Conservation (phyloP, 2,113 vertebrate species). For the Etheostoma cragini region DNA sequence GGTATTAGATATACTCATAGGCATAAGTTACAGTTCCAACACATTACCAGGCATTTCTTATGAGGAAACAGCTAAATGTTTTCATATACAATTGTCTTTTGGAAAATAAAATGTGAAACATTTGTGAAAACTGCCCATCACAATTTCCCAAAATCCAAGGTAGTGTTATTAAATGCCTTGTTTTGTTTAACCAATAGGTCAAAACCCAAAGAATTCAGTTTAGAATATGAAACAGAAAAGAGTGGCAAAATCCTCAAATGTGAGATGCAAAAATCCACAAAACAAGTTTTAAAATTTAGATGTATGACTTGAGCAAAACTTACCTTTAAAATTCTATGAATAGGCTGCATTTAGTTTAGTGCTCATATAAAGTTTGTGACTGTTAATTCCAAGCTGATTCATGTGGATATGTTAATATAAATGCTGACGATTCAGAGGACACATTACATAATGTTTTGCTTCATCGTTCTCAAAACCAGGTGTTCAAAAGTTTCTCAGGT, state of each 20-base stretch:
- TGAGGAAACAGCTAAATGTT: neutral
- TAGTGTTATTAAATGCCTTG: neutral
- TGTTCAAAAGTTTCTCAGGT: constrained; percentile 51
- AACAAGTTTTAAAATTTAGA: neutral
- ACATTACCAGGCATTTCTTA: neutral
- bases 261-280: neutral
- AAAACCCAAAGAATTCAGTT: neutral
- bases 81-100: neutral
- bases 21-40: neutral
- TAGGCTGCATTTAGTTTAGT: neutral
- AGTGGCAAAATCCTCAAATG: neutral
- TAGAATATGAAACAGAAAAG: neutral
- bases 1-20: neutral
- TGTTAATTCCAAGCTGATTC: neutral
- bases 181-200: neutral
- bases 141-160: neutral
- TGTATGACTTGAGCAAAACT: neutral
- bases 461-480: constrained; percentile 18
- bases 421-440: neutral
- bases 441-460: neutral
- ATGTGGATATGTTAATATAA: neutral
- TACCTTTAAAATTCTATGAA: neutral
- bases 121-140: neutral
- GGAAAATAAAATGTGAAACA: neutral
- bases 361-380: neutral